Evolutionary conservation across 2,888 invertebrate genomes (phyloP).

Genomic region (Brenthis daphne): DNA sequence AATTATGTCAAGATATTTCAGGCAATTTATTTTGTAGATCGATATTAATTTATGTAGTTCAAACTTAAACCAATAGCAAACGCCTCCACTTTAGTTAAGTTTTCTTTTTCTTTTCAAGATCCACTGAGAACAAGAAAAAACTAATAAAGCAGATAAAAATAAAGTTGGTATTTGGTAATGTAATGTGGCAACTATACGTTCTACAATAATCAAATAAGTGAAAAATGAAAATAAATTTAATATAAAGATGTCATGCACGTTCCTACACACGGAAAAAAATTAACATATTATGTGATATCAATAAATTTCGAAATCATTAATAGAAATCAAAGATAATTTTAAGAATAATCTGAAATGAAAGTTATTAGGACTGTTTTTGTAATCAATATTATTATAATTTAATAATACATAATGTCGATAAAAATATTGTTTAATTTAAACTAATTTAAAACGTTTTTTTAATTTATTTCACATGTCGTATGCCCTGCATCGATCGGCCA

Average conservation of each 20-base stretch:
- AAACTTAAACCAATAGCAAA: constrained; percentile 15
- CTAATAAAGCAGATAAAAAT: constrained; percentile 35
- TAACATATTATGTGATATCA: not conserved
- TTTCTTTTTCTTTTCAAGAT: constrained; percentile 26
- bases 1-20: constrained; percentile 17
- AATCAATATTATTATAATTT: too few relatives aligned
- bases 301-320: not conserved
- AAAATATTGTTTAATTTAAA: too few relatives aligned
- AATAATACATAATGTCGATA: too few relatives aligned
- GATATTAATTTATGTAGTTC: constrained; percentile 14
- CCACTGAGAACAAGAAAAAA: constrained; percentile 25
- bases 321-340: not conserved
- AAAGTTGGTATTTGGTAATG: constrained; percentile 23
- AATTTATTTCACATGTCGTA: too few relatives aligned
- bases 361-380: too few relatives aligned
- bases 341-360: too few relatives aligned
- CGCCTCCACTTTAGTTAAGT: constrained; percentile 18
- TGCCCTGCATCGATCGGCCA: too few relatives aligned
- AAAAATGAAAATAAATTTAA: not conserved
- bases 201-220: constrained; percentile 11
- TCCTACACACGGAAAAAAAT: not conserved
- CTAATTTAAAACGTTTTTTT: too few relatives aligned
- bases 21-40: constrained; percentile 8
- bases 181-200: constrained; percentile 30
- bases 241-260: constrained; percentile 17